These are phyloP conservation scores for Sesamia inferens DNA, from an alignment of 2,888 invertebrate genomes.

Conservation along the genomic window DNA sequence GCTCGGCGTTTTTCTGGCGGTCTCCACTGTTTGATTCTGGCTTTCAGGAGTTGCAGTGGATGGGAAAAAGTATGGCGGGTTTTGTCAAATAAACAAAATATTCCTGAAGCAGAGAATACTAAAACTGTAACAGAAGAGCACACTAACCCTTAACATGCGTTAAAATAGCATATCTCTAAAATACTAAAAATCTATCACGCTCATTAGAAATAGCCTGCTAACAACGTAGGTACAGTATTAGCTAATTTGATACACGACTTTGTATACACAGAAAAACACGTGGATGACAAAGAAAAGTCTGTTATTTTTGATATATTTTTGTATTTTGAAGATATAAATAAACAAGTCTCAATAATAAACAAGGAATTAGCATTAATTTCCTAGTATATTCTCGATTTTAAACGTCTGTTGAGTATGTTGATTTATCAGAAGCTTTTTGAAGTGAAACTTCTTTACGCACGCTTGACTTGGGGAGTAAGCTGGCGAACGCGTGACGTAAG, in stretches of 20 bases:
- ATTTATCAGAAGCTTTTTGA: not conserved
- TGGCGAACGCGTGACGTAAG: too few relatives aligned
- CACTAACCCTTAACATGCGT: conserved; percentile 31
- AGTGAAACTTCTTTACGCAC: too few relatives aligned
- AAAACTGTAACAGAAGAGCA: not conserved
- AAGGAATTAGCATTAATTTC: not conserved
- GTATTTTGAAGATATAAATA: not conserved
- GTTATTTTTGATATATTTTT: too few relatives aligned
- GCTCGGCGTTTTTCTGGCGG: too few relatives aligned
- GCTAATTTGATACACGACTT: conserved; percentile 30
- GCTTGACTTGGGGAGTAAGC: too few relatives aligned
- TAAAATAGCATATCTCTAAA: conserved; percentile 33
- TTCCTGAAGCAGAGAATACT: not conserved
- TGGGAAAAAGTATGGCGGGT: too few relatives aligned
- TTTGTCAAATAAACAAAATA: too few relatives aligned
- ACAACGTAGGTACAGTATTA: conserved; percentile 1
- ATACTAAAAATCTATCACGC: conserved; percentile 39
- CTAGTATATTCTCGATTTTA: not conserved
- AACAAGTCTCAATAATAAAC: too few relatives aligned
- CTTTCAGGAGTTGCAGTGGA: too few relatives aligned
- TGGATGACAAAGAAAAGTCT: not conserved
- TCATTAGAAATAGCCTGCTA: conserved; percentile 32
- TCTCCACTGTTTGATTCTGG: too few relatives aligned
- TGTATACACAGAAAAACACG: not conserved
- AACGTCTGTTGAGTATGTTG: too few relatives aligned